Evolutionary conservation across 1,140 invertebrate species (phyloP), one percentile per base, ranked within the genome.

Genomic region (Chrysomallon squamiferum): DNA sequence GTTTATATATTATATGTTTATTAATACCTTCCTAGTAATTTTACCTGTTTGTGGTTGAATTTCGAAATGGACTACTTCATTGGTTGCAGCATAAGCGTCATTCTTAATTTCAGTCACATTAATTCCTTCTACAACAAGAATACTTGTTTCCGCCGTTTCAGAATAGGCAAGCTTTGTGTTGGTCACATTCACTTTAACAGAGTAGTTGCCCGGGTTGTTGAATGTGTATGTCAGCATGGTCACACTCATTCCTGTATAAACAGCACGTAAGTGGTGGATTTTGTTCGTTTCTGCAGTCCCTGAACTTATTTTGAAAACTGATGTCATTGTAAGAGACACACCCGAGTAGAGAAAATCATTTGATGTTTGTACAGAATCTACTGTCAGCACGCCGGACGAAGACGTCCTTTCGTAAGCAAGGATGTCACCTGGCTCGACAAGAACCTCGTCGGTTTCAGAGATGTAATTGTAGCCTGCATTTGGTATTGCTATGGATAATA

Each of bases 31-130:
- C 35, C 35, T 38, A 38, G 33, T 41, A 47, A 13, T 0, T 59
- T 38, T 65, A 78, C 76, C 76, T 73, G 74, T 75, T 49, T 78
- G 77, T 4, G 68, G 69, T 27, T 57, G 29, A 2, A 76, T 32
- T 15, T 59, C 30, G 43, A 74, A 69, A 15, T 35, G 43, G 4
- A 62, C 57, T 0, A 43, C 2, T 0, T 47, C 49, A 1, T 58
- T 57, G 18, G 65, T 72, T 15, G 32, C 61, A 5, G 54, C 60
- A 62, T 69, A 79, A 3, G 6, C n/a, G 11, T 67, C 66, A 2
- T 62, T 41, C 11, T 60, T 38, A 1, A 73, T 68, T n/a, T 65
- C 54, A 20, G 72, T 68, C 11, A 30, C 57, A 45, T 77, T 71
- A 20, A 79, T 72, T 1, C 77, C 77, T 47, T 75, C 70, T 5